phyloP scores from a whole-genome alignment of 1,140 invertebrate species.

The Babylonia areolata region DNA sequence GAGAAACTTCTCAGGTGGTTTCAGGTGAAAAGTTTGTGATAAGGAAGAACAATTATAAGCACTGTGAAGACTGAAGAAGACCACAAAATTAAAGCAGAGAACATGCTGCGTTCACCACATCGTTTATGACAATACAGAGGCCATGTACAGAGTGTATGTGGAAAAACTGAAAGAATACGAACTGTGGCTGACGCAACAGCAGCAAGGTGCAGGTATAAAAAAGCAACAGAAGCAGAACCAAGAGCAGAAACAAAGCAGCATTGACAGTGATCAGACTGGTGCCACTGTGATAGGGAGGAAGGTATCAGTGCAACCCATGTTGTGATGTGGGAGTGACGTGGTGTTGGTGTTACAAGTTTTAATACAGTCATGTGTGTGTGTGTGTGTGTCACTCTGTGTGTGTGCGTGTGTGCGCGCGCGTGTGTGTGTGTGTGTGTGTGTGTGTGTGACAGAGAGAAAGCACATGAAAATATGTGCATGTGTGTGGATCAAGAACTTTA shows the following conservation, averaged over 20 bases:
- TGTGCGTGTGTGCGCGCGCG: neutral
- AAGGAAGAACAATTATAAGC: no score
- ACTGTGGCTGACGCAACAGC: neutral
- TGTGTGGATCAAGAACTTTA: no score
- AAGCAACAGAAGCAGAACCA: neutral
- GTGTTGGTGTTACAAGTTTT: neutral
- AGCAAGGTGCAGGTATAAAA: neutral
- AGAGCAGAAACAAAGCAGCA: neutral
- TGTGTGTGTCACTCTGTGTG: neutral
- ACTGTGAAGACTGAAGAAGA: no score
- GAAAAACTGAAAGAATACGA: slow-evolving; percentile 14
- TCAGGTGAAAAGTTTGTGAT: no score
- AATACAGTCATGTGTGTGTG: neutral
- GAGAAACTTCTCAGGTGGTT: no score
- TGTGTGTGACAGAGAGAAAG: no score
- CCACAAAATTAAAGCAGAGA: no score
- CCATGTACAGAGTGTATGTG: slow-evolving; percentile 7
- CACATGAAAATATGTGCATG: no score
- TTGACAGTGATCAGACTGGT: neutral
- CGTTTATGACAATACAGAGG: neutral
- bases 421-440: neutral
- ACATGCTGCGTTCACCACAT: neutral
- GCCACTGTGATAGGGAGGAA: neutral
- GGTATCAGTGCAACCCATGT: neutral
- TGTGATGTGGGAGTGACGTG: no score